phyloP scores from a whole-genome alignment of 1,140 invertebrate genomes.

The Armadillidium nasatum region DNA sequence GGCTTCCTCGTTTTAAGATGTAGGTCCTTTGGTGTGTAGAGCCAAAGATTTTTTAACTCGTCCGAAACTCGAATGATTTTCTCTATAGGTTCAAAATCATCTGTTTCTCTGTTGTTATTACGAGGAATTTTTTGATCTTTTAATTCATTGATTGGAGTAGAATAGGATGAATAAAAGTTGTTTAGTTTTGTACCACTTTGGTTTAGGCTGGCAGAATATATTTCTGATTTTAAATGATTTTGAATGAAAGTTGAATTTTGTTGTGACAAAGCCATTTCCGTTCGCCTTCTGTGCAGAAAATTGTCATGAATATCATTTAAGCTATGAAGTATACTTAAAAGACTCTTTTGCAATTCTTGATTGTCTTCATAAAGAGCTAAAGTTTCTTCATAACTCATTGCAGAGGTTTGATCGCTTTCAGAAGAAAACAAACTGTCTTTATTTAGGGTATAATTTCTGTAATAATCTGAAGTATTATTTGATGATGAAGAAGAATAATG shows the following conservation, averaged over 20 bases:
- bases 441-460: too few relatives aligned
- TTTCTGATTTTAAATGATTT: conserved; percentile 5
- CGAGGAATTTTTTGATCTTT: not conserved
- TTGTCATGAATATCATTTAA: conserved; percentile 3
- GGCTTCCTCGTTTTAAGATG: not conserved
- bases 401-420: not conserved
- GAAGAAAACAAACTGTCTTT: not conserved
- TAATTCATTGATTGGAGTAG: not conserved
- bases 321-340: not conserved
- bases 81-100: not conserved
- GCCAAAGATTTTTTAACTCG: not conserved
- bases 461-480: not conserved
- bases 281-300: not conserved
- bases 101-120: not conserved
- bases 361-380: conserved; percentile 4
- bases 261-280: not conserved
- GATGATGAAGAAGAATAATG: not conserved
- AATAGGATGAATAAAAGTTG: not conserved
- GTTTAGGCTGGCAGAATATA: not conserved
- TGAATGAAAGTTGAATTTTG: not conserved
- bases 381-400: not conserved
- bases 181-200: not conserved
- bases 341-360: conserved; percentile 8
- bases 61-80: not conserved
- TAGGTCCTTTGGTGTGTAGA: not conserved